Conservation (phyloP, 1,140 invertebrate genomes). For the Bombus polaris region DNA sequence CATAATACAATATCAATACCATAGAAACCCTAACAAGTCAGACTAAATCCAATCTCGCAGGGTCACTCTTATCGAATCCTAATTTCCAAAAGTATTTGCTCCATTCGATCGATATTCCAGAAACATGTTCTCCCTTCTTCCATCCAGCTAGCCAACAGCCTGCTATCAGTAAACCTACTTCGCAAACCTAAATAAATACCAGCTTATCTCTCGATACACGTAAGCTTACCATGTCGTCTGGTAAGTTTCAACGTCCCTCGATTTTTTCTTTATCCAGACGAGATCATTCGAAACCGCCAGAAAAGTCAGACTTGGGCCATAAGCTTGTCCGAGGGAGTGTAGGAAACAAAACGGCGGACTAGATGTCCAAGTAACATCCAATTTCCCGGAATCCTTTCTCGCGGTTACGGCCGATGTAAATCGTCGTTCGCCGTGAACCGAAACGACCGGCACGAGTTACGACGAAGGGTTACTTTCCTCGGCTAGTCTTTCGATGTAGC, state of each 20-base stretch:
- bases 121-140: neutral
- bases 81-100: neutral
- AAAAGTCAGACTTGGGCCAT: neutral
- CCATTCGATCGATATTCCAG: neutral
- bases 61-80: neutral
- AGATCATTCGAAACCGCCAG: neutral
- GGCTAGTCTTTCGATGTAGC: neutral
- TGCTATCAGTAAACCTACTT: neutral
- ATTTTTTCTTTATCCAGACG: neutral
- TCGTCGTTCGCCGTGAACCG: conserved; percentile 7
- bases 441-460: conserved; percentile 19
- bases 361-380: conserved; percentile 10
- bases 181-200: neutral
- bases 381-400: conserved; percentile 2
- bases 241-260: neutral
- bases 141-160: neutral
- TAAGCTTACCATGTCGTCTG: neutral
- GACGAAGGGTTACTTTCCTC: conserved; percentile 1
- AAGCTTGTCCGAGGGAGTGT: neutral
- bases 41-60: neutral
- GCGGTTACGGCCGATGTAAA: conserved; percentile 29
- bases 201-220: neutral
- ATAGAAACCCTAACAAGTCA: neutral
- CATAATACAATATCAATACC: neutral
- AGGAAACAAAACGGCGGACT: neutral